Percentiles rank a stretch among this genome's conserved stretches.
Evolutionary conservation across 1,140 invertebrate genomes (phyloP).

Genomic region (Drosophila kanapiae): DNA sequence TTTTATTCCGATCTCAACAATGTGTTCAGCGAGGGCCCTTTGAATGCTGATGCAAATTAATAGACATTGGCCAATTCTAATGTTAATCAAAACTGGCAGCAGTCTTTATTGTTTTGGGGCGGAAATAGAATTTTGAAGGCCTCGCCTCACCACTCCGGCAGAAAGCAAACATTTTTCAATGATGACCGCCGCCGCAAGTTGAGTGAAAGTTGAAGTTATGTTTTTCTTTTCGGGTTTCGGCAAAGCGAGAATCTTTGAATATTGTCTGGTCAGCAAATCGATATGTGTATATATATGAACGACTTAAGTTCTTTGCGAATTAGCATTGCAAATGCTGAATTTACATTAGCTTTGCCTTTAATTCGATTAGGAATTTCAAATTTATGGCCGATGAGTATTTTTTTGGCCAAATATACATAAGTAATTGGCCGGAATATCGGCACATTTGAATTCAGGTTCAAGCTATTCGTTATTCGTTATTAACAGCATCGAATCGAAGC

Average conservation of each 20-base stretch:
- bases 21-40: constrained; percentile 37
- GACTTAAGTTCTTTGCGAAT: constrained; percentile 60
- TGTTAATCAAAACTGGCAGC: constrained; percentile 61
- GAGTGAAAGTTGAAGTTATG: constrained; percentile 61
- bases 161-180: constrained; percentile 41
- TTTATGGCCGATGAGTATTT: constrained; percentile 39
- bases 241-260: constrained; percentile 26
- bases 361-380: constrained; percentile 41
- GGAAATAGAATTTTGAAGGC: constrained; percentile 76
- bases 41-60: constrained; percentile 77
- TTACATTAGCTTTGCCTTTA: constrained; percentile 57
- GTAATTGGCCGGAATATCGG: constrained; percentile 51
- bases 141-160: constrained; percentile 24
- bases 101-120: constrained; percentile 43
- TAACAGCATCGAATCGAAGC: constrained; percentile 3
- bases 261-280: constrained; percentile 8
- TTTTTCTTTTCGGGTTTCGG: no score
- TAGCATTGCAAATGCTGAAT: constrained; percentile 67
- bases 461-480: constrained; percentile 29
- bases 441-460: constrained; percentile 42
- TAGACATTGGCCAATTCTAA: constrained; percentile 75
- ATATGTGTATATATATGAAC: neutral
- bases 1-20: constrained; percentile 18
- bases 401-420: constrained; percentile 54
- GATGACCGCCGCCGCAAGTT: constrained; percentile 39